Evolutionary conservation across 2,113 vertebrate species (phyloP).

Genomic region (Orientallactaga bullata): DNA sequence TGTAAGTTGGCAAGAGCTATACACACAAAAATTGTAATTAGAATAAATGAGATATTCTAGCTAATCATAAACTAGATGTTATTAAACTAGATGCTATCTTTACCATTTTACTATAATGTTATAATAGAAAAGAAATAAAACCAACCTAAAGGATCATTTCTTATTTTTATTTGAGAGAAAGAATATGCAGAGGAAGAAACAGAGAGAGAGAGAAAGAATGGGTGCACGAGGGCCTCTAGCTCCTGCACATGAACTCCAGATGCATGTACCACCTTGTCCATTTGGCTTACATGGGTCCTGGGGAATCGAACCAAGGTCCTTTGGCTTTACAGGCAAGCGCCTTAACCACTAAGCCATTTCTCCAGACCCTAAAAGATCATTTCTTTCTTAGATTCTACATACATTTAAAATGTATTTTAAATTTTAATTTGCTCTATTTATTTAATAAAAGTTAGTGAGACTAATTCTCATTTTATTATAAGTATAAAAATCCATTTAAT

Average conservation of each 20-base stretch:
- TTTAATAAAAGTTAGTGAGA: conserved; percentile 83
- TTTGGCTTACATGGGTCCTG: too few relatives aligned
- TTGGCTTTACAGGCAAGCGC: too few relatives aligned
- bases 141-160: background rate
- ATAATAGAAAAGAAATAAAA: conserved; percentile 8
- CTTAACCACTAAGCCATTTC: too few relatives aligned
- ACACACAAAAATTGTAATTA: background rate
- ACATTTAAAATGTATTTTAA: conserved; percentile 74
- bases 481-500: conserved; percentile 83
- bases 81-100: conserved; percentile 4
- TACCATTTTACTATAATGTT: background rate
- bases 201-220: too few relatives aligned
- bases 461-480: conserved; percentile 83
- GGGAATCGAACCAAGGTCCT: too few relatives aligned
- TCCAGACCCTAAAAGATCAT: background rate
- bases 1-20: background rate
- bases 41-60: background rate
- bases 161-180: too few relatives aligned
- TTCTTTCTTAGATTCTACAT: background rate
- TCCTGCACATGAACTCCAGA: too few relatives aligned
- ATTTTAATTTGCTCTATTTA: conserved; percentile 86
- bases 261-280: too few relatives aligned
- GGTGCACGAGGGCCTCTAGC: too few relatives aligned
- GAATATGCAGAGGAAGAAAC: too few relatives aligned
- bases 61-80: background rate